Percentiles rank a stretch among this genome's conserved stretches.
Evolutionary conservation across 2,113 vertebrate species (phyloP).

Genomic region (Chaetops frenatus): DNA sequence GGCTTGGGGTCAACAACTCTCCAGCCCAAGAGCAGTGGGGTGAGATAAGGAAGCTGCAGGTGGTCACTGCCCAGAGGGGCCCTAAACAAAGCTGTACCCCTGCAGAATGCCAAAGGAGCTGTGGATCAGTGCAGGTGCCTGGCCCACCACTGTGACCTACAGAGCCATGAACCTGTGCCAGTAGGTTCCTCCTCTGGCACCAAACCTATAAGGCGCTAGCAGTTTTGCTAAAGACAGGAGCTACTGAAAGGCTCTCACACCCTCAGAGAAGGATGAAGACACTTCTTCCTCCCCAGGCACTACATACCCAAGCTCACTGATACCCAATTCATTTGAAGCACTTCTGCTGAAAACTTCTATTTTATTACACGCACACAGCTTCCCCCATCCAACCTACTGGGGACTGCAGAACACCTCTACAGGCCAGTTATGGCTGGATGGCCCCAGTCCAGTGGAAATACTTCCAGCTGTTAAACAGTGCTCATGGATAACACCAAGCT

Average conservation of each 20-base stretch:
- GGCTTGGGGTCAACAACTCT: background rate
- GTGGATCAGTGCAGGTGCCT: background rate
- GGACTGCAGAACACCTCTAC: background rate
- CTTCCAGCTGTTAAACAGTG: background rate
- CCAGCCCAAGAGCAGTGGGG: background rate
- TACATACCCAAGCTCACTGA: background rate
- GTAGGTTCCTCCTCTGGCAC: background rate
- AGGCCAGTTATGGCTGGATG: accelerated
- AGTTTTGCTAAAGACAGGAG: background rate
- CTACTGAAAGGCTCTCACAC: background rate
- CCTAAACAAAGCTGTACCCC: background rate
- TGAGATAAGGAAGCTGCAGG: background rate
- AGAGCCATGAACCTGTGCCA: accelerated
- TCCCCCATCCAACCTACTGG: too few relatives aligned
- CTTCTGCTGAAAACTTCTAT: background rate
- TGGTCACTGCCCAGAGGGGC: background rate
- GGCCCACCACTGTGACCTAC: accelerated
- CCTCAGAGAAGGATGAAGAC: background rate
- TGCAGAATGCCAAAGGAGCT: background rate
- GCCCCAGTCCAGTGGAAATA: background rate
- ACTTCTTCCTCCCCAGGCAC: background rate
- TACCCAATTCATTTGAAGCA: background rate
- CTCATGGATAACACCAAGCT: too few relatives aligned
- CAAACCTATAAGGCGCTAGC: background rate
- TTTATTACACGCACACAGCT: background rate